phyloP scores from a whole-genome alignment of 2,797 vertebrate species.

The Pantherophis alleghaniensis region DNA sequence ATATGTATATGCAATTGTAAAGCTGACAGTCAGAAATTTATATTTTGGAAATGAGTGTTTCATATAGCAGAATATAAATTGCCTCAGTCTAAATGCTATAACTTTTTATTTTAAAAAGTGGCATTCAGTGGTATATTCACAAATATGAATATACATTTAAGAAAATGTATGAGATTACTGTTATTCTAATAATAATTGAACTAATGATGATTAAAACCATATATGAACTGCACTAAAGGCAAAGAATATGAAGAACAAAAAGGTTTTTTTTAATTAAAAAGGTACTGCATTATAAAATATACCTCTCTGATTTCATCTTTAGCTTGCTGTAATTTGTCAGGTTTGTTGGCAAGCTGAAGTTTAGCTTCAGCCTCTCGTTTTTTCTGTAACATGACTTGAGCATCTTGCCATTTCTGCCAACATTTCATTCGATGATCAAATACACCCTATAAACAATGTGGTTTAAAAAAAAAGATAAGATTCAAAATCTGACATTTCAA shows the following conservation, averaged over 20 bases:
- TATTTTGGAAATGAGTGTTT: not conserved
- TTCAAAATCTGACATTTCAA: not conserved
- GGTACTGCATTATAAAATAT: slow-evolving; percentile 46
- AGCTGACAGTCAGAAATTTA: not conserved
- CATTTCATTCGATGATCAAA: slow-evolving; percentile 96
- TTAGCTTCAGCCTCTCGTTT: slow-evolving; percentile 95
- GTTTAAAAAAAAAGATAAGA: not conserved
- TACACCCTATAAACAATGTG: slow-evolving; percentile 77
- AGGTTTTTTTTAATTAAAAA: slow-evolving; percentile 7
- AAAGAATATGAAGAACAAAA: slow-evolving; percentile 54
- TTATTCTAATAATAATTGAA: not conserved
- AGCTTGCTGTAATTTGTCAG: slow-evolving; percentile 95
- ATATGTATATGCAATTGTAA: slow-evolving; percentile 62
- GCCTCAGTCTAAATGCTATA: not conserved
- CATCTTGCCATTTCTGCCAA: slow-evolving; percentile 98
- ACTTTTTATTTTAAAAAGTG: not conserved
- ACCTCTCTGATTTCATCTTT: slow-evolving; percentile 97
- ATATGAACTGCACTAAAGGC: slow-evolving; percentile 55
- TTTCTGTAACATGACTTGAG: slow-evolving; percentile 91
- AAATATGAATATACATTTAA: slow-evolving; percentile 38
- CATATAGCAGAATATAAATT: slow-evolving; percentile 44
- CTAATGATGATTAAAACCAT: slow-evolving; percentile 58
- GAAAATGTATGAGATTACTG: not conserved
- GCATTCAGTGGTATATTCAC: not conserved
- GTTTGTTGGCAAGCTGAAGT: slow-evolving; percentile 91